A percentile compares a stretch with the other conserved stretches of the same genome.
Conservation (phyloP, 2,888 invertebrate genomes). For the Dastarcus helophoroides region DNA sequence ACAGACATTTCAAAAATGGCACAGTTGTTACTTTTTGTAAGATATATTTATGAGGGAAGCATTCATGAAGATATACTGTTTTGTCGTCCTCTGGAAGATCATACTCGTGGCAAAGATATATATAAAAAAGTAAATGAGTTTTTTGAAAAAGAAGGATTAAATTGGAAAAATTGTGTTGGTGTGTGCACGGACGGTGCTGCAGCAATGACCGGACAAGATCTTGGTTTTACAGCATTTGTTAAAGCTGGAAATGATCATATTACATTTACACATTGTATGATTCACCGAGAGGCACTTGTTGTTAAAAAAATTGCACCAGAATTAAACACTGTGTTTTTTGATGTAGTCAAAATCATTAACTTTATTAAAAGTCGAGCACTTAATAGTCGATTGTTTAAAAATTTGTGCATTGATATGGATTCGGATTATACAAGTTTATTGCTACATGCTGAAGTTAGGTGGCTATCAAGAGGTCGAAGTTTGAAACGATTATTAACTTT, state of each 20-base stretch:
- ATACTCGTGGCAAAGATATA: too few relatives aligned
- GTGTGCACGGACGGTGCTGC: too few relatives aligned
- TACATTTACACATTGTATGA: constrained; percentile 16
- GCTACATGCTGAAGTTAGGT: constrained; percentile 18
- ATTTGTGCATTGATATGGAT: constrained; percentile 16
- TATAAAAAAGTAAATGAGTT: too few relatives aligned
- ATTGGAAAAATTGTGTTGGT: too few relatives aligned
- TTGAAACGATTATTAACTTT: constrained; percentile 15
- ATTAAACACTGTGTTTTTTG: constrained; percentile 16
- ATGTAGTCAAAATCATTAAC: constrained; percentile 17
- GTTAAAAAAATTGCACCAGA: constrained; percentile 17
- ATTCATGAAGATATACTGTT: too few relatives aligned
- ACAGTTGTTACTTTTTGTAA: too few relatives aligned
- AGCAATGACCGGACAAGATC: constrained; percentile 8
- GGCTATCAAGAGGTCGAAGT: constrained; percentile 18
- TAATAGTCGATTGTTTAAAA: constrained; percentile 16
- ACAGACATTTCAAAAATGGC: too few relatives aligned
- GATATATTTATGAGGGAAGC: too few relatives aligned
- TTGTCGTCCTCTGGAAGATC: too few relatives aligned
- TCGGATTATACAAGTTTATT: constrained; percentile 16
- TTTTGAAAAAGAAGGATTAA: too few relatives aligned
- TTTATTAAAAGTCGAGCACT: constrained; percentile 16
- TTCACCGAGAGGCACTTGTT: constrained; percentile 18
- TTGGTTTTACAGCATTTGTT: constrained; percentile 10
- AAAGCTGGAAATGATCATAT: constrained; percentile 9